phyloP scores from a whole-genome alignment of 2,113 vertebrate genomes.

The Odontophorus gujanensis region DNA sequence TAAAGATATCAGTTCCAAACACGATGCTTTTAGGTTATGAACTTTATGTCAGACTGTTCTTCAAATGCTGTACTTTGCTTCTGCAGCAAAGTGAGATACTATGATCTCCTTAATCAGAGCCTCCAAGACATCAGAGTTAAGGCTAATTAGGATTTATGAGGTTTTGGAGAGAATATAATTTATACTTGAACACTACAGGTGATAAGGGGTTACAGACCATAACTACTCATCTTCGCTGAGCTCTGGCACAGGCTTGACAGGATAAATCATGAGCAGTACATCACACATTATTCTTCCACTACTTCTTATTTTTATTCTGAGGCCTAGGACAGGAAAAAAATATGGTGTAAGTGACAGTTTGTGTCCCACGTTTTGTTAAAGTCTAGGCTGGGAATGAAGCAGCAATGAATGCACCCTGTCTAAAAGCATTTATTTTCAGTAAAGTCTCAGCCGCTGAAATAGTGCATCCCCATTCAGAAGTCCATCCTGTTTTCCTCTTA shows the following conservation, averaged over 20 bases:
- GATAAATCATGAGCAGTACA: background rate
- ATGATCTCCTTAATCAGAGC: slow-evolving; percentile 13
- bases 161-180: background rate
- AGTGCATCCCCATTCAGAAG: background rate
- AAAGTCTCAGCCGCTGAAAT: background rate
- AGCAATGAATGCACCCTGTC: background rate
- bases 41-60: background rate
- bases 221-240: background rate
- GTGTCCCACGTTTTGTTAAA: background rate
- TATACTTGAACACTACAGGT: background rate
- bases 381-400: background rate
- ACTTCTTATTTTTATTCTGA: background rate
- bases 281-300: background rate
- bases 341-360: background rate
- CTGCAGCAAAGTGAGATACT: background rate
- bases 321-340: background rate
- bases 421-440: background rate
- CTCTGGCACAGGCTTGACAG: background rate
- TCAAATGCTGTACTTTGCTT: background rate
- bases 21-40: background rate
- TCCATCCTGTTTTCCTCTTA: background rate
- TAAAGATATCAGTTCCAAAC: background rate
- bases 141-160: slow-evolving; percentile 51
- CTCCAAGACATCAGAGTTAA: background rate
- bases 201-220: background rate